Evolutionary conservation across 2,113 vertebrate genomes (phyloP), one percentile per base, ranked within the genome.

Genomic region (Stegostoma tigrinum): DNA sequence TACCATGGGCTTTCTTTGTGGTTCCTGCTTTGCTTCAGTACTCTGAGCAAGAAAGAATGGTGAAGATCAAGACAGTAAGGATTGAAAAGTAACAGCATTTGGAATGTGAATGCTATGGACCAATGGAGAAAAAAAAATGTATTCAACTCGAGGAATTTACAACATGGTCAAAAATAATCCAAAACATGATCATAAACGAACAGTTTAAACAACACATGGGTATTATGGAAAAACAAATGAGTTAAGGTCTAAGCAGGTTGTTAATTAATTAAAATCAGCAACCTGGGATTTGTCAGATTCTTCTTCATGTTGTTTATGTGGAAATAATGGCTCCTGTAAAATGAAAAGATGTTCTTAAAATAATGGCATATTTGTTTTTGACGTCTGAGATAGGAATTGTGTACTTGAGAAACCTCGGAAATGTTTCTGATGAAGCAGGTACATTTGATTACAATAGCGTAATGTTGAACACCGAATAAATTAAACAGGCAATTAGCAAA

Each of bases 11-110:
- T 96, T 98, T 96, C 98, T 98, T 96, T 98, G 98, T 0, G 97
- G 86, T 95, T 97, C 97, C 97, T 98, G 98, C 98, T 98, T 98
- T 96, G 97, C 91, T 96, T 98, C 97, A 0, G 97, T 97, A 98
- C 97, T 97, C 98, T 98, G 97, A 97, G 96, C 96, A 96, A 97
- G 96, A 97, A 97, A 97, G 96, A 97, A 97, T 90, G 96, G 61
- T 12, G 87, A 96, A 97, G 96, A 97, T 0, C 61, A 96, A 96
- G 96, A 94, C 24, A 5, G 55, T 97, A 96, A 97, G 96, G 96
- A 93, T 55, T 0, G 0, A 0, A 0, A 0, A 89, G 91, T 0
- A 34, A 0, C 24, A 27, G 86, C 27, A 21, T 55, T 90, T 97
- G 96, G 96, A 96, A 96, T 96, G 96, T 38, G 61, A 95, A 95